Evolutionary conservation across 2,888 invertebrate species (phyloP).

Genomic region (Didymodactylos carnosus): DNA sequence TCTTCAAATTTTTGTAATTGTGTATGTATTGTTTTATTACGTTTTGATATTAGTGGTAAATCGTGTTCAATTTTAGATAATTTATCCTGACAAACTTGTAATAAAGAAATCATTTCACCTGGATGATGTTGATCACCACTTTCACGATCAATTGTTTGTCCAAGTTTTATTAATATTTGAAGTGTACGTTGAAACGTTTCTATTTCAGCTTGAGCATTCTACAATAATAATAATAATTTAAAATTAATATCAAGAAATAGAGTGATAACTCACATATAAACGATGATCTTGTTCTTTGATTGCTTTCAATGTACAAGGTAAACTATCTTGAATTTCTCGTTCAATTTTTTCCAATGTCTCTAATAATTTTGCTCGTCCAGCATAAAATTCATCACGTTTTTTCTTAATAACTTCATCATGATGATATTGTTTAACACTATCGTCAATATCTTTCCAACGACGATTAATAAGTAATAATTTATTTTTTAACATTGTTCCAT

Average conservation of each 20-base stretch:
- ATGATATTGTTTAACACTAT: background rate
- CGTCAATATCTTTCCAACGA: constrained; percentile 6
- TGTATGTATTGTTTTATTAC: background rate
- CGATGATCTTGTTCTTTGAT: background rate
- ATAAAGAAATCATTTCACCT: background rate
- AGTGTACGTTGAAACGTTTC: background rate
- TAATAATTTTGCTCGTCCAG: constrained; percentile 1
- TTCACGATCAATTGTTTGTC: background rate
- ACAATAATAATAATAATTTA: background rate
- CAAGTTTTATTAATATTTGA: background rate
- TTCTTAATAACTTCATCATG: background rate
- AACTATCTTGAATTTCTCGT: background rate
- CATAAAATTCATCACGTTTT: background rate
- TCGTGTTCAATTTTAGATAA: background rate
- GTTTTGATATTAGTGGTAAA: background rate
- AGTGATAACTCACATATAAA: background rate
- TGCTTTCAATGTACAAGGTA: background rate
- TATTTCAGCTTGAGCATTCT: background rate
- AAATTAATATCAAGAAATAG: background rate
- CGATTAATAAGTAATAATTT: constrained; percentile 2
- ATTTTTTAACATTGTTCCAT: background rate
- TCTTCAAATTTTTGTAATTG: background rate
- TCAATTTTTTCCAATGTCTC: background rate
- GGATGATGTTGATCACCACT: background rate
- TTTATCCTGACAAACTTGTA: background rate